Base-by-base conservation (phyloP, 1,140 invertebrate genomes). In the Formica selysi region DNA sequence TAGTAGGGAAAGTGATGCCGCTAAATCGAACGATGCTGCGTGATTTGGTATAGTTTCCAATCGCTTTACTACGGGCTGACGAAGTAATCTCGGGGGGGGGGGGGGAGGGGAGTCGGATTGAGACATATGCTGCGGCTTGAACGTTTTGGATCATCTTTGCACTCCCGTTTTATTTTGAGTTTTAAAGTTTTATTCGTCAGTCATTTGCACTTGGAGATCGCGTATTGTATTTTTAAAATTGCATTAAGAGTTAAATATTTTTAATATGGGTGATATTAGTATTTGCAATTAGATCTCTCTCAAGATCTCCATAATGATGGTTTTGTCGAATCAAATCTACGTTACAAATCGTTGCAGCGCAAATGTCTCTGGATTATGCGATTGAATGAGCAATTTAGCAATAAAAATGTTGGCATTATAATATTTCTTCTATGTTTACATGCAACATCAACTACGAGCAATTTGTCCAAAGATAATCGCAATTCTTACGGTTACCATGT, bases 1-100 rank as follows among this genome's bases (percentile, higher is more conserved):
- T 78, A 85, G 73, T 64, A 85, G 81, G 81, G 81, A 65, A 85
- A 78, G 81, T 85, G 81, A 85, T 78, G 70, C 70, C 73, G 62
- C 62, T 85, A 78, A 78, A 61, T 67, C 81, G 81, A 85, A 85
- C 81, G 73, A 85, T 65, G 73, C 81, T 78, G 73, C 81, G 81
- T 76, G 70, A 78, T 76, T 85, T 67, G 73, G 57, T 54, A n/a
- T 85, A 85, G 62, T 85, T 85, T 78, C 26, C 38, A 74, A 78
- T 85, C 26, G 22, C 44, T 76, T 78, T 85, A 73, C 59, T 51
- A 85, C 48, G 59, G 48, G 16, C 32, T 44, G 22, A 41, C 29
- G n/a, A 78, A 29, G 5, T 22, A 78, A 85, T 38, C 1, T 41
- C 68, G 16, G 8, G 13, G 22, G 0, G 26, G 29, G 26, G 5